A percentile compares a stretch with the other conserved stretches of the same genome.
phyloP scores from a whole-genome alignment of 2,888 invertebrate species.

The Sycophila texana region DNA sequence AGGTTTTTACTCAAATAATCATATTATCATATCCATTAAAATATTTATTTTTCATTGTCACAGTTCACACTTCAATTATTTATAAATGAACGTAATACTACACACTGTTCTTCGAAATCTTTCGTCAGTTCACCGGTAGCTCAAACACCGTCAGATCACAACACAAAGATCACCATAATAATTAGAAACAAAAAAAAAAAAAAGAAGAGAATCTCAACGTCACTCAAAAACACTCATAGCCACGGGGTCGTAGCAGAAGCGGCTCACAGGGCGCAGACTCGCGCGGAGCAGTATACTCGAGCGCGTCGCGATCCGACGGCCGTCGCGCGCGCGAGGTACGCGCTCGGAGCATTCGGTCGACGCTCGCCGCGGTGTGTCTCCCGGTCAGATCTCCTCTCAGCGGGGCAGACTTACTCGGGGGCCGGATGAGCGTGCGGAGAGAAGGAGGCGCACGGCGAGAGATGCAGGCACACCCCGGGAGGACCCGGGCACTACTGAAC shows the following conservation, averaged over 20 bases:
- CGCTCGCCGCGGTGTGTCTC: background rate
- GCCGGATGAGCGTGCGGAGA: background rate
- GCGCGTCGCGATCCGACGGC: conserved; percentile 7
- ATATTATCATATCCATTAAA: too few species aligned
- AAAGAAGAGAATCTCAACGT: too few species aligned
- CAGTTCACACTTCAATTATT: too few species aligned
- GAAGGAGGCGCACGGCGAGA: conserved; percentile 59
- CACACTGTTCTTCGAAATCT: too few species aligned
- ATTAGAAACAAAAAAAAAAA: background rate
- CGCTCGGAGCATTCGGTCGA: background rate
- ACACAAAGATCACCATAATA: background rate
- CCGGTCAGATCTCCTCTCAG: background rate
- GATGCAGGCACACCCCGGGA: conserved; percentile 70
- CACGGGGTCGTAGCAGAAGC: background rate
- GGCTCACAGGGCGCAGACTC: background rate
- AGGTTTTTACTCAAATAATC: background rate
- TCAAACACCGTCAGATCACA: too few species aligned
- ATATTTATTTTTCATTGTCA: too few species aligned
- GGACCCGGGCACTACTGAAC: conserved; percentile 75
- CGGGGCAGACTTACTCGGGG: background rate
- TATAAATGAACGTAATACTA: background rate
- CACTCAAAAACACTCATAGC: background rate
- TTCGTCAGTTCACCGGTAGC: too few species aligned
- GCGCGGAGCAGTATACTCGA: background rate
- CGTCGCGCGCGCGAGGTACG: background rate